Evolutionary conservation across 2,113 vertebrate genomes (phyloP), one percentile per base, ranked within the genome.

Genomic region (Axis porcinus): DNA sequence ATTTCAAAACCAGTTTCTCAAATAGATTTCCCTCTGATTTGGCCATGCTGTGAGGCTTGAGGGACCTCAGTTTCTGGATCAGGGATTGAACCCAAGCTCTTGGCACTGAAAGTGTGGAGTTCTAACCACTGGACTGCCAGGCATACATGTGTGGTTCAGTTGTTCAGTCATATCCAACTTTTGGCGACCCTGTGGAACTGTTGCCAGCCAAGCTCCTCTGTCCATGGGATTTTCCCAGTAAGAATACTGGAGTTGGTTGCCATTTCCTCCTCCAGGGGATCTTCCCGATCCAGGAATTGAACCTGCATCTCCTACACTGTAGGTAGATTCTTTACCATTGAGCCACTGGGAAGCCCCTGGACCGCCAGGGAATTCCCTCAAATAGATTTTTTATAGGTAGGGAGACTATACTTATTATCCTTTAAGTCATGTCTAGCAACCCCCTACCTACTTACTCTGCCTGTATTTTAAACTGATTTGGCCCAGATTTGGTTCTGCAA

Each of bases 1-100:
- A 96, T 64, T 96, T 96, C 81, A 96, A 84, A 28, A 88, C 85
- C 7, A 70, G 30, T n/a, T 94, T 94, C 89, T 96, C 47, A 91
- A 76, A 97, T 2, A 86, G 45, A 50, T 45, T 96, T 70, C 40
- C 23, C 23, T 43, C 70, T 43, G 12, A 76, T 43, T 13, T 76
- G 70, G 70, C 70, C 40, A 76, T 0, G 6, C 21, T 76, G 40
- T 43, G 40, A 76, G 23, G 70, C 43, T 27, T 74, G 67, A 74
- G 11, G 67, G 67, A 74, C 40, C 19, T 74, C 7, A 76, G 70
- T 43, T 76, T 43, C 70, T 43, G 40, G 40, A 76, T 27, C 70
- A 76, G 70, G 23, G 23, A 76, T 13, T 76, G 23, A 76, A 76
- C 6, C 40, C 23, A 43, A 43, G 43, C 23, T 27, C 40, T 43